A percentile compares a stretch with the other conserved stretches of the same genome.
Evolutionary conservation across 2,113 vertebrate genomes (phyloP).

Genomic region (Silurus asotus): DNA sequence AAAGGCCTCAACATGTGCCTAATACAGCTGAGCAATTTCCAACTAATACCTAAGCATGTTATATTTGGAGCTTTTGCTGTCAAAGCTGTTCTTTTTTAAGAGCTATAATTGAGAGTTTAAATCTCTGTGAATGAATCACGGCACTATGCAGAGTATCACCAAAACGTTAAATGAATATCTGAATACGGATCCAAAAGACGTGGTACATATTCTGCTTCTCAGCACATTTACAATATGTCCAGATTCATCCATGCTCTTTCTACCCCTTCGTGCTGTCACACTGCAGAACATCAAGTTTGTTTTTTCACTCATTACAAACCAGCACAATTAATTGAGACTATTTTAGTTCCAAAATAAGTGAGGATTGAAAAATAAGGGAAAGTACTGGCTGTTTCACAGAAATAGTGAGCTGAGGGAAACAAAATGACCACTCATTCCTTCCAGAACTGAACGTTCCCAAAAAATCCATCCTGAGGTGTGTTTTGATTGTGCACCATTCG

Average conservation of each 20-base stretch:
- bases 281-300: no score
- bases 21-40: conserved; percentile 34
- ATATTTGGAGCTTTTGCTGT: conserved; percentile 29
- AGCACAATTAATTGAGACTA: no score
- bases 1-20: not conserved
- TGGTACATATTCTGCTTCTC: not conserved
- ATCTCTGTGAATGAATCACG: conserved; percentile 22
- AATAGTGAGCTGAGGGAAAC: not conserved
- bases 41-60: conserved; percentile 13
- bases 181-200: not conserved
- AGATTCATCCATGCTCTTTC: not conserved
- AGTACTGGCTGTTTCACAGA: not conserved
- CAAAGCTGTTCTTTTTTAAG: conserved; percentile 25
- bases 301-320: not conserved
- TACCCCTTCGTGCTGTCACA: no score
- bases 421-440: not conserved
- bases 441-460: not conserved
- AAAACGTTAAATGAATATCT: not conserved
- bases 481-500: not conserved
- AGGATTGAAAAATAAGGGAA: not conserved
- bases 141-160: not conserved
- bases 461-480: not conserved
- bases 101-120: conserved; percentile 9
- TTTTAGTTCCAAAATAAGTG: not conserved
- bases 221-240: not conserved